Evolutionary conservation across 2,888 invertebrate species (phyloP).

Genomic region (Osmoderma eremita): DNA sequence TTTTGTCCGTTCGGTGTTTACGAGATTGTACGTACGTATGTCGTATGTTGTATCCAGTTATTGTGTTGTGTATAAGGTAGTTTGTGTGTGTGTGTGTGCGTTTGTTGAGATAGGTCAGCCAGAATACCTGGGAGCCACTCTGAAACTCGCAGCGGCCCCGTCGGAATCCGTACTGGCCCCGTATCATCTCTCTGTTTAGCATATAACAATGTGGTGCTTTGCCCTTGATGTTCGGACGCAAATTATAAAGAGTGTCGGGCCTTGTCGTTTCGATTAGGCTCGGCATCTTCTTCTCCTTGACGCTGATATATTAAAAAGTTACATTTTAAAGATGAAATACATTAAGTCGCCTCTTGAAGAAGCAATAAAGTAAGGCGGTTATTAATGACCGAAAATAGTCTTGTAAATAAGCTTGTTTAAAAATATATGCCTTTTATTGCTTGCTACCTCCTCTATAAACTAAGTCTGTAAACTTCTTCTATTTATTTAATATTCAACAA

Average conservation of each 20-base stretch:
- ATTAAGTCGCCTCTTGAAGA: too few species aligned
- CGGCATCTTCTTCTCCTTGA: not conserved
- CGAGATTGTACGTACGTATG: conserved; percentile 1
- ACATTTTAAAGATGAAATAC: conserved; percentile 8
- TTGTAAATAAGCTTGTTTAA: too few species aligned
- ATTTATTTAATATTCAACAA: too few species aligned
- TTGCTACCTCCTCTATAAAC: too few species aligned
- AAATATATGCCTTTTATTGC: too few species aligned
- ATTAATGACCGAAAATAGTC: too few species aligned
- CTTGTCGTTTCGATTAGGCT: not conserved
- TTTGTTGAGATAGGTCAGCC: conserved; percentile 32
- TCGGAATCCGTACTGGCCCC: not conserved
- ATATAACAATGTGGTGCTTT: conserved; percentile 17
- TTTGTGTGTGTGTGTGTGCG: conserved; percentile 12
- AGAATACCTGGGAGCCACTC: conserved; percentile 21
- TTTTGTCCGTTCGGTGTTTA: not conserved
- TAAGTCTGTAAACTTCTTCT: too few species aligned
- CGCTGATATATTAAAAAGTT: conserved; percentile 4
- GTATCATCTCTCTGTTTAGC: conserved; percentile 20
- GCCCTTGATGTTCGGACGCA: conserved; percentile 14
- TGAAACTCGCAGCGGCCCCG: conserved; percentile 8
- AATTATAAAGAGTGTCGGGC: not conserved
- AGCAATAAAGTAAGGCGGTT: too few species aligned
- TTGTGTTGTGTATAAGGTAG: not conserved
- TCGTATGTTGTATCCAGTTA: conserved; percentile 22